Evolutionary conservation across 2,797 vertebrate genomes (phyloP).

Genomic region (Microtus agrestis): DNA sequence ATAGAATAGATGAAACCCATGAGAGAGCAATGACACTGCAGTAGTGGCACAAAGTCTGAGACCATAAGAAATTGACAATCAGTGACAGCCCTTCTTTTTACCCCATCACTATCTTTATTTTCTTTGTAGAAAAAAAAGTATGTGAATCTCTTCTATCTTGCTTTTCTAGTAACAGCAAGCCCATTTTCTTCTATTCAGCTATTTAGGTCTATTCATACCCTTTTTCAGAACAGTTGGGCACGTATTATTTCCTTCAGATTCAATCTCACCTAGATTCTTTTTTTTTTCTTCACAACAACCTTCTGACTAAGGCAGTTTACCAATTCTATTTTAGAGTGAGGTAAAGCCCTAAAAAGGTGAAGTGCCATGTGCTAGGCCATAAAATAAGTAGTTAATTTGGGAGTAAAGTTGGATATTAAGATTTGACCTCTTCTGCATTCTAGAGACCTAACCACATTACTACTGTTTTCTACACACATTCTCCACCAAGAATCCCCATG

Average conservation of each 20-base stretch:
- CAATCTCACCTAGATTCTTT: not conserved
- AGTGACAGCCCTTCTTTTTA: not conserved
- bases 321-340: not conserved
- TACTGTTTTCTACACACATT: not conserved
- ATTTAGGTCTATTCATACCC: not conserved
- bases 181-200: not conserved
- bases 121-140: not conserved
- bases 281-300: not conserved
- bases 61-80: not conserved
- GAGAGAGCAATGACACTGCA: not conserved
- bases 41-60: not conserved
- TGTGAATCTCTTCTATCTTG: constrained; percentile 6
- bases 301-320: not conserved
- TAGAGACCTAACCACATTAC: not conserved
- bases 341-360: not conserved
- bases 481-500: not conserved
- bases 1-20: not conserved
- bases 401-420: not conserved
- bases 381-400: not conserved
- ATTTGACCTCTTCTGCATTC: constrained; percentile 15
- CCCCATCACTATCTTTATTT: not conserved
- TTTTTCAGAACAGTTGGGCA: not conserved
- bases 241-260: not conserved
- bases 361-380: not conserved
- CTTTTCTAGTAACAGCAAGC: not conserved